These are phyloP conservation scores for Nasonovia ribisnigri DNA, from an alignment of 2,888 invertebrate genomes.

Conservation along the genomic window DNA sequence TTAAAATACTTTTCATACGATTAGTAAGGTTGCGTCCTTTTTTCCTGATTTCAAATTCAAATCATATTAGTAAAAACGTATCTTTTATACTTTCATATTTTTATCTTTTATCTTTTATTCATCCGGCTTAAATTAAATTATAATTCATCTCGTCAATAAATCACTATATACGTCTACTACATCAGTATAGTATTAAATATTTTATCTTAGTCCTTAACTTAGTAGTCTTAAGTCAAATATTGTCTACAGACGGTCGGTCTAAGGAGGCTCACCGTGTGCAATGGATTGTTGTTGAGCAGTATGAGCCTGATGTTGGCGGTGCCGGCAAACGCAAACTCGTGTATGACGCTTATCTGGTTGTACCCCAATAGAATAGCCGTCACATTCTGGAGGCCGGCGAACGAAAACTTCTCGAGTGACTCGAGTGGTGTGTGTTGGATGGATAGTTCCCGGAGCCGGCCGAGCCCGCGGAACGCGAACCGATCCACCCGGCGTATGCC, in stretches of 20 bases:
- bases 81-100: no score
- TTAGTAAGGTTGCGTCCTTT: neutral
- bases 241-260: neutral
- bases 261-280: conserved; percentile 72
- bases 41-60: neutral
- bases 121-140: neutral
- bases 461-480: conserved; percentile 87
- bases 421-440: conserved; percentile 89
- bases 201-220: neutral
- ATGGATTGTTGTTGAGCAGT: conserved; percentile 86
- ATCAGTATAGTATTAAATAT: neutral
- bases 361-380: conserved; percentile 79
- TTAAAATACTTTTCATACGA: neutral
- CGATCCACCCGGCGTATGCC: conserved; percentile 86
- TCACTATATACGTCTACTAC: neutral
- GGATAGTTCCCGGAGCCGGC: conserved; percentile 82
- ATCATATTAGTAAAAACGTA: neutral
- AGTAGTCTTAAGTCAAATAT: neutral
- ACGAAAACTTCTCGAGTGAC: conserved; percentile 85
- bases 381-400: conserved; percentile 86
- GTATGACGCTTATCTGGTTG: conserved; percentile 79
- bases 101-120: neutral
- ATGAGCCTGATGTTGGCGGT: conserved; percentile 86
- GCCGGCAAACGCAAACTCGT: conserved; percentile 86
- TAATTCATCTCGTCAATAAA: neutral